Conservation (phyloP, 2,797 vertebrate species). For the Crenichthys baileyi region DNA sequence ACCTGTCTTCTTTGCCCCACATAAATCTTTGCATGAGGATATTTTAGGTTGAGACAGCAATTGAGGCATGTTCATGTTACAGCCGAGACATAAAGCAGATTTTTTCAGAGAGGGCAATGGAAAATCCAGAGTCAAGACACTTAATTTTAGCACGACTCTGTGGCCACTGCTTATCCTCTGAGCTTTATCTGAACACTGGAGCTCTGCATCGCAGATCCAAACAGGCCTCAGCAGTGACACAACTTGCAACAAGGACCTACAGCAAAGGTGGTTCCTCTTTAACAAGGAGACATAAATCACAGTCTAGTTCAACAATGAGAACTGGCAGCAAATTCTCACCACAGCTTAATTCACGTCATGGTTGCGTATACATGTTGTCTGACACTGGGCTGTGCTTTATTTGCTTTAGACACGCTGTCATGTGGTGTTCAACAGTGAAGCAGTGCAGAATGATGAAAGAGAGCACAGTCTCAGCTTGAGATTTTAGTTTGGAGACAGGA, state of each 20-base stretch:
- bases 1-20: background rate
- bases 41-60: background rate
- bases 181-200: constrained; percentile 34
- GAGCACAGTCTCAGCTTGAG: background rate
- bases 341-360: background rate
- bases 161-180: constrained; percentile 22
- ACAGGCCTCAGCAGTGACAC: constrained; percentile 3
- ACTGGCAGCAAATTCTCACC: background rate
- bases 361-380: background rate
- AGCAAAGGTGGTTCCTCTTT: background rate
- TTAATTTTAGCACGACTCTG: constrained; percentile 39
- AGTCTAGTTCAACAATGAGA: background rate
- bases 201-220: background rate
- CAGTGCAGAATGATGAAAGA: background rate
- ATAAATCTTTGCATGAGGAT: constrained; percentile 29
- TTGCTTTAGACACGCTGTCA: constrained; percentile 9
- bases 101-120: constrained; percentile 21
- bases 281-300: constrained; percentile 2
- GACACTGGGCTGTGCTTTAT: background rate
- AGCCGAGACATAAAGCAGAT: constrained; percentile 28
- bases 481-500: background rate
- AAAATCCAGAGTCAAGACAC: constrained; percentile 32
- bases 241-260: background rate
- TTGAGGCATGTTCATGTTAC: constrained; percentile 23
- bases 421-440: constrained; percentile 3